Base-by-base conservation (phyloP, 1,140 invertebrate species). In the Orchesella cincta region DNA sequence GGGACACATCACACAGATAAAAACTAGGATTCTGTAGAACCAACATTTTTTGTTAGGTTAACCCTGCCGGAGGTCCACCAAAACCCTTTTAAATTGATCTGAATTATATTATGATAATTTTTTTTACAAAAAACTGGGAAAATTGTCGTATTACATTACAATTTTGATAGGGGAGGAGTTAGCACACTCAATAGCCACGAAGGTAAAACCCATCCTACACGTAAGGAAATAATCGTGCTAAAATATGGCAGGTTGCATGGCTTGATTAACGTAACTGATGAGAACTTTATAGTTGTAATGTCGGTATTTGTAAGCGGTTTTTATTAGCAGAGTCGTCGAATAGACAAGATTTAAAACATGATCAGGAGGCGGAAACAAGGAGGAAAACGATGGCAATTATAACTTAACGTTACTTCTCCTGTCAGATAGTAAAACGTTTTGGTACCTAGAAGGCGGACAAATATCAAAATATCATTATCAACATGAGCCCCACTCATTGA, bases 91-190 rank as follows among this genome's bases (percentile, higher is more conserved):
- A 57, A 18, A 57, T n/a, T 57, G 52, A 14, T 57, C 12, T 57
- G 52, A 57, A 57, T 57, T 57, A 57, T 57, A 26, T n/a, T 57
- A 57, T 57, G 52, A 57, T 57, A 57, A 57, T 57, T 57, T 57
- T 57, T n/a, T 57, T 14, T 57, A 57, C 8, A 46, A 46, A 8
- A 57, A 57, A 14, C 5, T 26, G 23, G 8, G 3, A 23, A 57
- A 57, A 57, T 5, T 8, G 23, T 57, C 52, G 23, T 26, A 23
- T 57, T 57, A 57, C 52, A 23, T 57, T 46, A 23, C 23, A n/a
- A 18, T 57, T 57, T 57, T 57, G 52, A 14, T 8, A n/a, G 52
- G 23, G 52, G 52, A 57, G 14, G 52, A 26, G 52, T 57, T 12
- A 14, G 12, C 52, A 18, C 52, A 57, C 52, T 46, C 18, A n/a